Evolutionary conservation across 2,797 vertebrate species (phyloP), one percentile per base, ranked within the genome.

Genomic region (Sorex maritimensis): DNA sequence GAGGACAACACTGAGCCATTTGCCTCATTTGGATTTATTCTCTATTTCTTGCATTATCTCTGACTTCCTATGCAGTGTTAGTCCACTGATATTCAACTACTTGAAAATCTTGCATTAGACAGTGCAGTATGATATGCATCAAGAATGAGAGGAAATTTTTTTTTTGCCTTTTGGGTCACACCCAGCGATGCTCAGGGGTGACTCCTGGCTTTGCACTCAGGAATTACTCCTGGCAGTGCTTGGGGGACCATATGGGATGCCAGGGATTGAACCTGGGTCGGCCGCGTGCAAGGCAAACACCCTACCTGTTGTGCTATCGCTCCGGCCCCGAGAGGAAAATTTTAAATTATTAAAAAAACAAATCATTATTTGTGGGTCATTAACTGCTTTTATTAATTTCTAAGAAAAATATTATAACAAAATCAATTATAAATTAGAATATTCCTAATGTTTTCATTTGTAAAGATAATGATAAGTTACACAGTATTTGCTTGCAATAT

Each of bases 321-420:
- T n/a, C n/a, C n/a, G n/a, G n/a, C n/a, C n/a, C n/a, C n/a, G 44
- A 78, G 13, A 73, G 6, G 34, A 87, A 52, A 88, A 93, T 63
- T 14, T 24, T 1, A 65, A 73, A 69, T 75, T 91, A 71, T 55
- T 73, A 74, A 74, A 79, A 79, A 5, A 34, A 55, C 63, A 77
- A 81, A 71, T 34, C 3, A 23, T 0, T 61, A 74, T 24, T 44
- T 83, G 23, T 41, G 28, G 67, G 34, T 44, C 28, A 68, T 61
- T 30, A 87, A 83, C 12, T 75, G 5, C 30, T n/a, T 7, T 10
- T 71, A 83, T 21, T 63, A 83, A 79, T 67, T 30, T 23, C 28
- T 7, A 12, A 4, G 34, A 26, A 77, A 71, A 34, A 79, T 24
- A 41, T 24, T 30, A 55, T 55, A 34, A 17, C 52, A 93, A 86